Conservation (phyloP, 1,140 invertebrate species). For the Dendrolimus punctatus region DNA sequence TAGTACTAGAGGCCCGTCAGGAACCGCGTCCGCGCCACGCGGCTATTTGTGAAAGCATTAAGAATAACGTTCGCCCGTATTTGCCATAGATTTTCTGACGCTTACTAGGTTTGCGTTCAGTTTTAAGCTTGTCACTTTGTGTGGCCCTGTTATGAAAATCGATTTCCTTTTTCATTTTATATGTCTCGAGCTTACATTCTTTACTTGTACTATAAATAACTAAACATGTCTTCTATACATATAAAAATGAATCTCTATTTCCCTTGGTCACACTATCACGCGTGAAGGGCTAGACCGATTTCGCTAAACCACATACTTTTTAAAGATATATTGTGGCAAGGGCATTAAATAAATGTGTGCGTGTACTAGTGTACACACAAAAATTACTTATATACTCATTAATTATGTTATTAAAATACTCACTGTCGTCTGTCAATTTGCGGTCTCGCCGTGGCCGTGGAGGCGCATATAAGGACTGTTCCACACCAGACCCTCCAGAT, state of each 20-base stretch:
- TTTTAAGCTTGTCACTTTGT: conserved; percentile 49
- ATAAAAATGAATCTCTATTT: too few species aligned
- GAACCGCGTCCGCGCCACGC: conserved; percentile 10
- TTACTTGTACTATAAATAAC: too few species aligned
- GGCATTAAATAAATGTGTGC: too few species aligned
- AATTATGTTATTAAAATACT: conserved; percentile 21
- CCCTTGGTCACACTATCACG: too few species aligned
- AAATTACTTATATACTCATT: neutral
- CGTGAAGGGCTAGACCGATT: too few species aligned
- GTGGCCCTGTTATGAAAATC: conserved; percentile 26
- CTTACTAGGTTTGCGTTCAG: conserved; percentile 41
- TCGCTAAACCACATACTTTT: too few species aligned
- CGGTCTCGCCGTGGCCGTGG: conserved; percentile 76
- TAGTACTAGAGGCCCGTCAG: conserved; percentile 2
- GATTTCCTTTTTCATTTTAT: conserved; percentile 5
- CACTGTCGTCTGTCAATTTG: conserved; percentile 76
- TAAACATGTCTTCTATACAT: too few species aligned
- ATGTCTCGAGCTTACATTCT: neutral
- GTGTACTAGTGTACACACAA: too few species aligned
- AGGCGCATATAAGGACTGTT: conserved; percentile 76
- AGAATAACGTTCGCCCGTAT: conserved; percentile 44
- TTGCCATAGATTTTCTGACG: conserved; percentile 42
- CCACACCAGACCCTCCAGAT: conserved; percentile 75
- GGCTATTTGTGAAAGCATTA: conserved; percentile 46
- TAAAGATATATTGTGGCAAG: too few species aligned